These are phyloP conservation scores for Lanius collurio DNA, from an alignment of 2,113 vertebrate species.

Conservation along the genomic window DNA sequence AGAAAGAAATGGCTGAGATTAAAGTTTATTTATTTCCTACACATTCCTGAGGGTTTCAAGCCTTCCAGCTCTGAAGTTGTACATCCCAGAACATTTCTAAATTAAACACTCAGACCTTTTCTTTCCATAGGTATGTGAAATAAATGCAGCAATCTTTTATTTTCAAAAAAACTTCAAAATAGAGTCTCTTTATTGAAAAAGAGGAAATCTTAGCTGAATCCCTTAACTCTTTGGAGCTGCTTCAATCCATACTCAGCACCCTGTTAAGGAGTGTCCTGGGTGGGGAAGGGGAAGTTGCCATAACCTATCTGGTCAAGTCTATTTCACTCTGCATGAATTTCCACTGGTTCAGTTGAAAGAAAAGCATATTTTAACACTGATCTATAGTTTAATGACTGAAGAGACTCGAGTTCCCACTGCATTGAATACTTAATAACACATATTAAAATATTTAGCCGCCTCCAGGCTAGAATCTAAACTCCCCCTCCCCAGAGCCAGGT, in stretches of 20 bases:
- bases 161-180: neutral
- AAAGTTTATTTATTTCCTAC: neutral
- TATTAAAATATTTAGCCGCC: conserved; percentile 44
- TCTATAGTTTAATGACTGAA: neutral
- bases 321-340: neutral
- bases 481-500: neutral
- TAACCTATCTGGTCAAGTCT: neutral
- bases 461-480: neutral
- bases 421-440: conserved; percentile 1
- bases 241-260: neutral
- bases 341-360: neutral
- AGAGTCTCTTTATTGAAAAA: neutral
- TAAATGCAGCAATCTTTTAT: neutral
- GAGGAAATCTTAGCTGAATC: neutral
- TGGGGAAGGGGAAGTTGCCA: neutral
- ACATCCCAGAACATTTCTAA: neutral
- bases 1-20: neutral
- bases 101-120: neutral
- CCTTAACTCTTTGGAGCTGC: neutral
- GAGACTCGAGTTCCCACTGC: neutral
- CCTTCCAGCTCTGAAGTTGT: neutral
- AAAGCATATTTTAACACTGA: conserved; percentile 9
- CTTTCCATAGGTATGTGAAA: neutral
- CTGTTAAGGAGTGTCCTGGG: neutral
- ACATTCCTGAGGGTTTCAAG: neutral